Evolutionary conservation across 2,888 invertebrate species (phyloP).

Genomic region (Xestoiulus laeticollis): DNA sequence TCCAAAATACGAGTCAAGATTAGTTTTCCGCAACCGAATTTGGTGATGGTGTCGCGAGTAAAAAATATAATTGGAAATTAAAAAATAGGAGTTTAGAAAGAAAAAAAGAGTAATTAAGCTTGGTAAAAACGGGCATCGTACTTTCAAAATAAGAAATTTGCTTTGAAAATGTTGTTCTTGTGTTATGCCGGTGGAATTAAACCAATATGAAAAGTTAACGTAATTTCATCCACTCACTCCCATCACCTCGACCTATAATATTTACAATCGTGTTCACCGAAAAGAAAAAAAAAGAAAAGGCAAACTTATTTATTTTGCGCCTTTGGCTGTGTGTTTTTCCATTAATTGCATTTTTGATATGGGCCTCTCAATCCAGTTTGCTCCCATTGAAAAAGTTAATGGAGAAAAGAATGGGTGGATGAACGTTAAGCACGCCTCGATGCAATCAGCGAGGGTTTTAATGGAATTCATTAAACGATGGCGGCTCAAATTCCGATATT

Average conservation of each 20-base stretch:
- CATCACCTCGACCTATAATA: too few species aligned
- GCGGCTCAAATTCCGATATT: not conserved
- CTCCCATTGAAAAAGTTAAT: conserved; percentile 7
- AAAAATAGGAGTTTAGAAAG: too few species aligned
- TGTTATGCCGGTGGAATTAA: too few species aligned
- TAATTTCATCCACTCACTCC: too few species aligned
- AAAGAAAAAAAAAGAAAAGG: not conserved
- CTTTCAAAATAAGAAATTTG: not conserved
- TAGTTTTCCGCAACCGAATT: too few species aligned
- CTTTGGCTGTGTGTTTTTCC: conserved; percentile 10
- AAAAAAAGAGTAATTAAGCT: too few species aligned
- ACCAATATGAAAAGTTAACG: too few species aligned
- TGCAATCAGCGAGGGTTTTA: not conserved
- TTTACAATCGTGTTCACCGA: not conserved
- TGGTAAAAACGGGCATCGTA: too few species aligned
- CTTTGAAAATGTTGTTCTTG: not conserved
- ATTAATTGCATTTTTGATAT: conserved; percentile 34
- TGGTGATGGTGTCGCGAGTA: too few species aligned
- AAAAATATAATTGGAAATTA: too few species aligned
- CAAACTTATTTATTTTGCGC: conserved; percentile 15
- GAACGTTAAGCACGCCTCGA: conserved; percentile 9
- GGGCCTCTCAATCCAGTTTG: conserved; percentile 12
- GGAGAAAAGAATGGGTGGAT: conserved; percentile 30
- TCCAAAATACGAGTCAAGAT: too few species aligned
- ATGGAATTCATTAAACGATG: conserved; percentile 23